Conservation (phyloP, 1,140 invertebrate genomes). For the Megathymus violae region DNA sequence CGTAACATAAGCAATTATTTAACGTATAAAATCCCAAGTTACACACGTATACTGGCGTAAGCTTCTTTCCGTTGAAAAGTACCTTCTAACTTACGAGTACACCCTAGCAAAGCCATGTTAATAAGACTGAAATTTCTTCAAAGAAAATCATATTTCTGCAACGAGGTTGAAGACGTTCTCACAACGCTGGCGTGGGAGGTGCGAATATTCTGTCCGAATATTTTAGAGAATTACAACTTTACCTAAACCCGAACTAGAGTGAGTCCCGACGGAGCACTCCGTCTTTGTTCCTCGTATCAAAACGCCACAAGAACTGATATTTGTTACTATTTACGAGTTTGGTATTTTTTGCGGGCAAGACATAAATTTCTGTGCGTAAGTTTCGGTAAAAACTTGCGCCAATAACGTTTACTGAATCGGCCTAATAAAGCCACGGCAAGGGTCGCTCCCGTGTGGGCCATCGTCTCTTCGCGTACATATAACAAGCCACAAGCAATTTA, state of each 20-base stretch:
- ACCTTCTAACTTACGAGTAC: conserved; percentile 7
- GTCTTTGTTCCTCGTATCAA: conserved; percentile 21
- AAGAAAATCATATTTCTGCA: conserved; percentile 17
- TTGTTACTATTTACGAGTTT: conserved; percentile 15
- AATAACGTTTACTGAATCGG: conserved; percentile 53
- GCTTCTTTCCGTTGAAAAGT: not conserved
- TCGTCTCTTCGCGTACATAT: conserved; percentile 58
- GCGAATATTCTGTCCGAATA: conserved; percentile 16
- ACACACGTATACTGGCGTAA: no score
- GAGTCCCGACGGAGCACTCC: conserved; percentile 17
- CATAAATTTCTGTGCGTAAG: conserved; percentile 30
- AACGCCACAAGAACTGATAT: conserved; percentile 33
- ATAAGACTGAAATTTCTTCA: conserved; percentile 24
- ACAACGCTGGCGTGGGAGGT: not conserved
- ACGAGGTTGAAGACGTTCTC: conserved; percentile 15
- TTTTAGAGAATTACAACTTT: conserved; percentile 22
- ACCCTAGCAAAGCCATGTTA: not conserved
- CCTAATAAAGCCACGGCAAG: conserved; percentile 55
- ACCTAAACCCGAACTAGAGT: conserved; percentile 22
- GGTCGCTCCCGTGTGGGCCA: conserved; percentile 61
- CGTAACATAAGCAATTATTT: no score
- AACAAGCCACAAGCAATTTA: conserved; percentile 67
- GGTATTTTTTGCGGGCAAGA: conserved; percentile 20
- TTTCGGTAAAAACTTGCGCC: conserved; percentile 28
- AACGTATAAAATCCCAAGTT: not conserved